Percentiles rank a stretch among this genome's conserved stretches.
Evolutionary conservation across 1,140 invertebrate genomes (phyloP).

Genomic region (Ceratitis capitata): DNA sequence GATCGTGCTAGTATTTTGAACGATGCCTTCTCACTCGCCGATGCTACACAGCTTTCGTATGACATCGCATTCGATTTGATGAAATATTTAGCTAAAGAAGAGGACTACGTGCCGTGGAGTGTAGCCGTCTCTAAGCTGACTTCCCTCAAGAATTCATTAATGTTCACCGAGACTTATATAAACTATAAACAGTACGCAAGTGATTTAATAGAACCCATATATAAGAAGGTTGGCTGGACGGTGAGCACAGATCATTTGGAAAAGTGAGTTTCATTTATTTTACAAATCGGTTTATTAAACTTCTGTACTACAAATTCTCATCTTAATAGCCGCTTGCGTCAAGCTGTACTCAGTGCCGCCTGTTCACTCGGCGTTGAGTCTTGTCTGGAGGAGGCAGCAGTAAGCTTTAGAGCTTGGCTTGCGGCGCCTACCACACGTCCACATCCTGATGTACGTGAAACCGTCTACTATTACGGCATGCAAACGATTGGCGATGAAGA

Average conservation of each 20-base stretch:
- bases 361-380: slow-evolving; percentile 70
- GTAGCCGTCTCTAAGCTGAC: slow-evolving; percentile 71
- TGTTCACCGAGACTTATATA: slow-evolving; percentile 69
- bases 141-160: slow-evolving; percentile 61
- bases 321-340: slow-evolving; percentile 68
- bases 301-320: too few species aligned
- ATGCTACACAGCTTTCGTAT: slow-evolving; percentile 74
- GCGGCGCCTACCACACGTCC: slow-evolving; percentile 67
- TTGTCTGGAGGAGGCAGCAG: slow-evolving; percentile 69
- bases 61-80: slow-evolving; percentile 74
- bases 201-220: slow-evolving; percentile 66
- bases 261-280: slow-evolving; percentile 66
- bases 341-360: slow-evolving; percentile 70
- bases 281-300: background rate
- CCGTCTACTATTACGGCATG: slow-evolving; percentile 77
- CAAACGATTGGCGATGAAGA: slow-evolving; percentile 62
- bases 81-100: slow-evolving; percentile 74
- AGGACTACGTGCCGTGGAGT: slow-evolving; percentile 78
- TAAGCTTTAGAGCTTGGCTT: slow-evolving; percentile 71
- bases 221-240: slow-evolving; percentile 71
- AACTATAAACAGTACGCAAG: slow-evolving; percentile 72
- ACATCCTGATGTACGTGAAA: slow-evolving; percentile 78
- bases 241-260: slow-evolving; percentile 68
- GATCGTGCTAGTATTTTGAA: slow-evolving; percentile 87
- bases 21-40: slow-evolving; percentile 85